Evolutionary conservation across 2,888 invertebrate species (phyloP), one percentile per base, ranked within the genome.

Genomic region (Oxytorus armatus): DNA sequence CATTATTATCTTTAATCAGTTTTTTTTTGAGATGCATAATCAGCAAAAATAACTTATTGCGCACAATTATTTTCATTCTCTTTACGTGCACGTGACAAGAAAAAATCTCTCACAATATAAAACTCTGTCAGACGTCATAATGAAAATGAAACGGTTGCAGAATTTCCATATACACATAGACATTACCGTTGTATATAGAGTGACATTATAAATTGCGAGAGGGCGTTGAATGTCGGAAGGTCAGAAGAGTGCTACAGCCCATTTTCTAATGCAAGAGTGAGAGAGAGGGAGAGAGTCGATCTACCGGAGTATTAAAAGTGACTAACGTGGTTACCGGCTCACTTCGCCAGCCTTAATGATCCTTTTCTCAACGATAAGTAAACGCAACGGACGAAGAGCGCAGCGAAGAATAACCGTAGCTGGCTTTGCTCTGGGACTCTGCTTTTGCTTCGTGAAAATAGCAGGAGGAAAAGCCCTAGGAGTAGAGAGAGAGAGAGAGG

Each of bases 351-450:
- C 77, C 73, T 77, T 80, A 77, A 80, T 80, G 76, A 77, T 63
- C 80, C 80, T 80, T 74, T 74, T 77, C 77, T 77, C 80, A 68
- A 68, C 77, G 77, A 80, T 76, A 80, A 80, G 80, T 77, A 80
- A 80, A 80, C 68, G 80, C 73, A 63, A 55, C 44, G 80, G 57
- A 73, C 73, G 73, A 63, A 74, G 65, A 63, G 65, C 39, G 59
- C 53, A 77, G 44, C 47, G 68, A 68, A 63, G 77, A 73, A 73
- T 69, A 73, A 80, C 55, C 73, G 61, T 49, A n/a, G 53, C 44
- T 23, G 72, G 66, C 59, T 66, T 39, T 61, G 57, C 66, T 44
- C 70, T 16, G 21, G 59, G 44, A 65, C 47, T n/a, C n/a, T 61
- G 36, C 70, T 79, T 21, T 68, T 61, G 33, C 77, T 49, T 51